Base-by-base conservation (phyloP, 1,140 invertebrate species). In the Drosophila pandora region DNA sequence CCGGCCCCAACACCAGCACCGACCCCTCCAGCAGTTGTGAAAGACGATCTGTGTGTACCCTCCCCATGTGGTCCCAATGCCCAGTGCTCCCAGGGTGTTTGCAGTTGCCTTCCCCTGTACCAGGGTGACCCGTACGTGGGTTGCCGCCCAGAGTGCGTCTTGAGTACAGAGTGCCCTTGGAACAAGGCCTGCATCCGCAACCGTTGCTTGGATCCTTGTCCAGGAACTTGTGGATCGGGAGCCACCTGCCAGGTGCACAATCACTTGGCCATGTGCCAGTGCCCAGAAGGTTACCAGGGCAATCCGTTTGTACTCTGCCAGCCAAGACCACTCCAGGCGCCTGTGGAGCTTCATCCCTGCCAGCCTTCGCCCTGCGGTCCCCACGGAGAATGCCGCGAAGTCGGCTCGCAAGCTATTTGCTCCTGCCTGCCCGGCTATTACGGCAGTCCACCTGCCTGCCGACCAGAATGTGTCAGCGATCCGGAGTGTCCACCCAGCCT, bases 61-160 rank as follows among this genome's bases (percentile, higher is more conserved):
- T 95, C 95, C 8, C 95, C 96, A 21, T 97, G 96, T 90, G 96
- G 96, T 43, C 92, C 94, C 0, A 97, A 97, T 92, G 95, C 96
- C 45, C 74, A 95, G 85, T 95, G 95, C 88, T 93, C 94, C 91
- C 91, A 92, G 3, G 90, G 92, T 22, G 89, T 92, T 17, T 85
- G 92, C 90, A 60, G 87, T 76, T 72, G 92, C 80, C 85, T 96
- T 64, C 72, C 95, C 1, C 95, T 96, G 82, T 97, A 96, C 88
- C 95, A 95, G 65, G 96, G 96, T 30, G 93, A 94, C 90, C 94
- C 95, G 2, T 95, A 95, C 58, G 81, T 92, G 68, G 94, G 93
- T 2, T 97, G 97, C 92, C 92, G 95, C 73, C 96, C 96, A 12
- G 96, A 97, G 92, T 97, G 96, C 91, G 94, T 96, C 0, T 94